These are phyloP conservation scores for Bucorvus abyssinicus DNA, from an alignment of 2,797 vertebrate species.

Conservation along the genomic window DNA sequence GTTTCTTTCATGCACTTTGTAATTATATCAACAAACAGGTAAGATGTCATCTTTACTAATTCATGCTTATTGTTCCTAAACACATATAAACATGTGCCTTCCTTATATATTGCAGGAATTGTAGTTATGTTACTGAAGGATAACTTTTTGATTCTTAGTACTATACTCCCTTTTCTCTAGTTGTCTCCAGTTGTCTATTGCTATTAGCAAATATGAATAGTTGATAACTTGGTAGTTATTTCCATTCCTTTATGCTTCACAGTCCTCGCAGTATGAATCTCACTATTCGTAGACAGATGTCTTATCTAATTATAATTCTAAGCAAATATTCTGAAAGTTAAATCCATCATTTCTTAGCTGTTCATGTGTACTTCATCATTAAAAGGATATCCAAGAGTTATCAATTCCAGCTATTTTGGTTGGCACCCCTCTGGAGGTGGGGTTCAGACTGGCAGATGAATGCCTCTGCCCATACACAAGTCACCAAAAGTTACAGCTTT, in stretches of 20 bases:
- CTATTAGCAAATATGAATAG: not conserved
- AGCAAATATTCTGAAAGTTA: not conserved
- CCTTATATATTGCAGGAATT: not conserved
- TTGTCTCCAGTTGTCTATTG: not conserved
- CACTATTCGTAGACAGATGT: not conserved
- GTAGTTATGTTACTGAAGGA: not conserved
- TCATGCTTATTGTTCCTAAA: not conserved
- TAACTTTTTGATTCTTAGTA: not conserved
- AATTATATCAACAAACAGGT: not conserved
- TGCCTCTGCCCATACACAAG: fast-evolving
- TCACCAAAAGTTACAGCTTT: not conserved
- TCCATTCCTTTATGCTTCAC: not conserved
- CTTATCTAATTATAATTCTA: not conserved
- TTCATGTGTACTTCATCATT: not conserved
- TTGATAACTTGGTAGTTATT: not conserved
- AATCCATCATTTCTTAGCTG: not conserved
- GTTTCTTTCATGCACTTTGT: not conserved
- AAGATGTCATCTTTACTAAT: not conserved
- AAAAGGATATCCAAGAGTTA: not conserved
- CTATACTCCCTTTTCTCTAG: not conserved
- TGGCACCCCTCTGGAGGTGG: not conserved
- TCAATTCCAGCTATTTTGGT: not conserved
- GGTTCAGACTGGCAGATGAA: not conserved
- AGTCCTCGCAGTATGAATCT: not conserved
- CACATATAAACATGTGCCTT: not conserved